phyloP scores from a whole-genome alignment of 2,888 invertebrate species.

The Nephrotoma guestfalica region DNA sequence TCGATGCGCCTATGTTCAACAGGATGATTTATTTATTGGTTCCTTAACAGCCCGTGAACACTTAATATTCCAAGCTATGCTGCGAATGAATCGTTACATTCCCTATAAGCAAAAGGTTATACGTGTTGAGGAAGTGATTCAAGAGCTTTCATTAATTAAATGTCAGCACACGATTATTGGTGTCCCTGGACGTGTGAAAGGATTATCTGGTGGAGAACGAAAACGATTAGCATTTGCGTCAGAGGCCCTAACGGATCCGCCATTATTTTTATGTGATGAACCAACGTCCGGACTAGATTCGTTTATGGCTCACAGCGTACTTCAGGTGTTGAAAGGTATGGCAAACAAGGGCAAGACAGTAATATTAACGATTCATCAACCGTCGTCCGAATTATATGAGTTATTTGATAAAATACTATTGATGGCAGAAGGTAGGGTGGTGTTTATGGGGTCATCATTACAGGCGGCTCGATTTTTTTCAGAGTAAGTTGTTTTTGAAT shows the following conservation, averaged over 20 bases:
- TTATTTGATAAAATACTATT: slow-evolving; percentile 80
- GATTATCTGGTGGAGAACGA: slow-evolving; percentile 92
- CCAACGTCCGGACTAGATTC: slow-evolving; percentile 95
- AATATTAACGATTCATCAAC: slow-evolving; percentile 89
- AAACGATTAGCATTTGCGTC: slow-evolving; percentile 91
- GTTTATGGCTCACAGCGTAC: slow-evolving; percentile 90
- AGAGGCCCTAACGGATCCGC: slow-evolving; percentile 92
- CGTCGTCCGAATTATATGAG: slow-evolving; percentile 79
- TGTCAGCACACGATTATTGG: slow-evolving; percentile 88
- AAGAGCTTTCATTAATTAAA: slow-evolving; percentile 70
- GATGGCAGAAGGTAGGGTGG: slow-evolving; percentile 84
- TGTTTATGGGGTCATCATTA: slow-evolving; percentile 68
- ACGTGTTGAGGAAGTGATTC: slow-evolving; percentile 74
- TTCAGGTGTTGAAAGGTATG: slow-evolving; percentile 61
- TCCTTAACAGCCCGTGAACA: slow-evolving; percentile 82
- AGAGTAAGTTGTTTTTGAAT: slow-evolving; percentile 40
- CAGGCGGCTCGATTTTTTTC: slow-evolving; percentile 69
- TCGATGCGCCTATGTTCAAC: slow-evolving; percentile 83
- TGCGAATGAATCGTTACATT: slow-evolving; percentile 69
- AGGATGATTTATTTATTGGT: slow-evolving; percentile 85
- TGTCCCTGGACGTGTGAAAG: slow-evolving; percentile 70
- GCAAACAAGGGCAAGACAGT: slow-evolving; percentile 77
- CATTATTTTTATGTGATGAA: slow-evolving; percentile 92
- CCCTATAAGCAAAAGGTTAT: slow-evolving; percentile 57
- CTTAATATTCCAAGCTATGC: slow-evolving; percentile 74